Evolutionary conservation across 1,140 invertebrate species (phyloP), one percentile per base, ranked within the genome.

Genomic region (Phthorimaea operculella): DNA sequence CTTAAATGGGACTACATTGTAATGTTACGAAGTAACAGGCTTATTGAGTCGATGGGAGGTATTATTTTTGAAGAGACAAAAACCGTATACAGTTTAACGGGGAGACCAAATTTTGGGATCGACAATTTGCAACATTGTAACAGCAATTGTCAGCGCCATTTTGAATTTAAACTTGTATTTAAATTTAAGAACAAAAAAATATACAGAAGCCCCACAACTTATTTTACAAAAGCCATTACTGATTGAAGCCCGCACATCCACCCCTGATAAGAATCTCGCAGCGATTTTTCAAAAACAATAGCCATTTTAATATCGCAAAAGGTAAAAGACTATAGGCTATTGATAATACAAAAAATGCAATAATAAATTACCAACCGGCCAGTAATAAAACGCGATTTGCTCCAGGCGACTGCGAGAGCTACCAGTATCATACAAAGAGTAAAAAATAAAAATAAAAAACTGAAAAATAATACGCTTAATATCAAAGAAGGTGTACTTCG

Each of bases 281-380:
- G 68, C 74, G 71, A 79, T 81, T 79, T 83, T 84, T 82, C 74
- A 78, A 77, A 84, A 84, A 84, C 81, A 84, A 84, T 84, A 79
- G 73, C 72, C 72, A 72, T 82, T 84, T 80, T 83, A 79, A 82
- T 83, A 82, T 79, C 69, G 73, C 61, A 76, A 82, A 78, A 76
- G 71, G 69, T 67, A 70, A 57, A 78, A 73, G 70, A 81, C 59
- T 64, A 62, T 65, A 68, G 62, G 79, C 79, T 77, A 84, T 84
- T 84, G 81, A 84, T 84, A 84, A 84, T 82, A 78, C 75, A 84
- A 84, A 83, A 84, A 84, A 84, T 76, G 74, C 72, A 79, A 83
- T 77, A 83, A 83, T 83, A 83, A 83, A 83, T 83, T 82, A 79
- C 76, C 64, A 57, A 52, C 69, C 71, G 71, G 77, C 74, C 68